phyloP scores from a whole-genome alignment of 2,888 invertebrate genomes.

The Mamestra brassicae region DNA sequence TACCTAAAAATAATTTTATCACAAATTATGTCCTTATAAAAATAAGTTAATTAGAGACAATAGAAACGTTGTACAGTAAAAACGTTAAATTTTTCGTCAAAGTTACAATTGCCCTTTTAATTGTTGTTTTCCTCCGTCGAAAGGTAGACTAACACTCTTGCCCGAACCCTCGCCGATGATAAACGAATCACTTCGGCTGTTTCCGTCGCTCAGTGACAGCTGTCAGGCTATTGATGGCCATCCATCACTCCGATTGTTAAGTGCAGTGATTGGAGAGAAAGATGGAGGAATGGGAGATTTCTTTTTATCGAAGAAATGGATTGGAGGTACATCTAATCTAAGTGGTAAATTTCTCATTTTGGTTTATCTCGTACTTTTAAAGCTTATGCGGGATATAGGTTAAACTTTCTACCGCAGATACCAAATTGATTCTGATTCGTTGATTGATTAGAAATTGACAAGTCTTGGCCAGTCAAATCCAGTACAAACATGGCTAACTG shows the following conservation, averaged over 20 bases:
- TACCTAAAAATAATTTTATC: too few species aligned
- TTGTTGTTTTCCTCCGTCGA: too few species aligned
- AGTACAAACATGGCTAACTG: too few species aligned
- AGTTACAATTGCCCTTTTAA: too few species aligned
- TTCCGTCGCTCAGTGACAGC: slow-evolving; percentile 44
- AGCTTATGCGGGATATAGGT: background rate
- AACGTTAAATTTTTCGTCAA: too few species aligned
- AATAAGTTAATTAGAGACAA: too few species aligned
- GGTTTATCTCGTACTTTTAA: too few species aligned
- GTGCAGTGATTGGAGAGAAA: slow-evolving; percentile 16
- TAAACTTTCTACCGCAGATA: background rate
- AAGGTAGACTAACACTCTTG: too few species aligned
- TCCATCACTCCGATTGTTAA: slow-evolving; percentile 36
- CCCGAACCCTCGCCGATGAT: slow-evolving; percentile 42
- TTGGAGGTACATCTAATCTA: background rate
- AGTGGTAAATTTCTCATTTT: background rate
- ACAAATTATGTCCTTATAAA: too few species aligned
- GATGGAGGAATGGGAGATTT: slow-evolving; percentile 3
- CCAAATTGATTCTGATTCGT: background rate
- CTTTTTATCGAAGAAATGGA: slow-evolving; percentile 7
- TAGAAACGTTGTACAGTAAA: too few species aligned
- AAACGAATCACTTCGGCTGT: slow-evolving; percentile 58
- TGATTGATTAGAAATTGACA: background rate
- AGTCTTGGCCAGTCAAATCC: background rate
- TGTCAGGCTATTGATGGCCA: slow-evolving; percentile 44